Conservation (phyloP, 1,140 invertebrate species). For the Lutraria rhynchaena region DNA sequence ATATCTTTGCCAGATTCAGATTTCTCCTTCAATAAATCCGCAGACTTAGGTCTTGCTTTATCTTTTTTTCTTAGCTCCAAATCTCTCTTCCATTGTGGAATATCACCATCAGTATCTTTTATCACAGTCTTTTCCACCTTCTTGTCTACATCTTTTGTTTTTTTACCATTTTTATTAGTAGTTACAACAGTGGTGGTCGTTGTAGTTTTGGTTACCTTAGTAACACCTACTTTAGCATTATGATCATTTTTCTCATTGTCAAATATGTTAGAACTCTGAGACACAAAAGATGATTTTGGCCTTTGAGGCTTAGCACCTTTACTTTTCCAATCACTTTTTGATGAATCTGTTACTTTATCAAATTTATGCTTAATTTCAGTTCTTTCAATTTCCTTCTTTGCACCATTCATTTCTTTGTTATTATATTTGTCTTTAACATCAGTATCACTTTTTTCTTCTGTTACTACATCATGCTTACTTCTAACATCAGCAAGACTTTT, state of each 20-base stretch:
- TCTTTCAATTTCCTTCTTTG: slow-evolving; percentile 1
- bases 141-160: slow-evolving; percentile 11
- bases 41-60: slow-evolving; percentile 38
- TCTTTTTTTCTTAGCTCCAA: slow-evolving; percentile 42
- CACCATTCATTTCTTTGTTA: slow-evolving; percentile 25
- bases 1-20: slow-evolving; percentile 8
- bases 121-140: background rate
- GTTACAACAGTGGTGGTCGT: slow-evolving; percentile 21
- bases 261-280: slow-evolving; percentile 30
- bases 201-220: slow-evolving; percentile 29
- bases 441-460: slow-evolving; percentile 7
- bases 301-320: slow-evolving; percentile 12
- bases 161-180: slow-evolving; percentile 2
- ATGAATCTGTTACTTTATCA: background rate
- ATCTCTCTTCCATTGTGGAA: slow-evolving; percentile 50
- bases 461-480: slow-evolving; percentile 31
- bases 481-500: slow-evolving; percentile 57
- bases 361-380: background rate
- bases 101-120: slow-evolving; percentile 25
- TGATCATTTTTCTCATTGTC: slow-evolving; percentile 11
- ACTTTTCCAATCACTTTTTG: slow-evolving; percentile 18
- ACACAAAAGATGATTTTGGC: slow-evolving; percentile 54
- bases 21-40: slow-evolving; percentile 38
- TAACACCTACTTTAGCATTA: slow-evolving; percentile 23
- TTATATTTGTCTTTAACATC: slow-evolving; percentile 16